Evolutionary conservation across 1,140 invertebrate species (phyloP).

Genomic region (Drosophila pallidifrons): DNA sequence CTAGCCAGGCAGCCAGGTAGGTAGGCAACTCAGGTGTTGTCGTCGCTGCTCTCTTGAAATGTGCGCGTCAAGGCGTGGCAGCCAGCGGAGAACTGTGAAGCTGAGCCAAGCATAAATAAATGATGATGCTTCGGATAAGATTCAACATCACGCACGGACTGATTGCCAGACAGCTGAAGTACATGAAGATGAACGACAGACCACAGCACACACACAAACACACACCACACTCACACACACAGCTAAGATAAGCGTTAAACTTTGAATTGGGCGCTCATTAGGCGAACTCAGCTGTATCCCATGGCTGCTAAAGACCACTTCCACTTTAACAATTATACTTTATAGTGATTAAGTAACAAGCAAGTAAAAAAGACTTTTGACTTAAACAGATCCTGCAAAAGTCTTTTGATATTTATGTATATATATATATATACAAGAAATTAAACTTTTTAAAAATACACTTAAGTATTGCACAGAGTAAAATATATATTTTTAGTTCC

Average conservation of each 20-base stretch:
- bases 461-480: too few relatives aligned
- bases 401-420: too few relatives aligned
- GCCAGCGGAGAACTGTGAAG: slow-evolving; percentile 1
- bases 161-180: slow-evolving; percentile 34
- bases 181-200: slow-evolving; percentile 38
- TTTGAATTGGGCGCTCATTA: slow-evolving; percentile 20
- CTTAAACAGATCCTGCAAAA: too few relatives aligned
- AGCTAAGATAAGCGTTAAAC: slow-evolving; percentile 17
- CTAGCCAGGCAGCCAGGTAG: slow-evolving; percentile 20
- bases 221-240: neutral
- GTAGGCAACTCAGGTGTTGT: slow-evolving; percentile 53
- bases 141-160: slow-evolving; percentile 62
- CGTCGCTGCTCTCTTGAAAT: slow-evolving; percentile 36
- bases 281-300: too few relatives aligned
- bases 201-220: neutral
- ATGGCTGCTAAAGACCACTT: neutral
- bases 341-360: neutral
- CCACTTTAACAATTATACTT: neutral
- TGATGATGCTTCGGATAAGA: slow-evolving; percentile 73
- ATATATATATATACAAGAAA: too few relatives aligned
- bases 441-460: too few relatives aligned
- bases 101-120: slow-evolving; percentile 73
- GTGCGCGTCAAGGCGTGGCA: slow-evolving; percentile 23
- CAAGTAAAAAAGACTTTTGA: too few relatives aligned
- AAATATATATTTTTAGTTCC: too few relatives aligned